Conservation (phyloP, 1,140 invertebrate species). For the Eciton burchellii region DNA sequence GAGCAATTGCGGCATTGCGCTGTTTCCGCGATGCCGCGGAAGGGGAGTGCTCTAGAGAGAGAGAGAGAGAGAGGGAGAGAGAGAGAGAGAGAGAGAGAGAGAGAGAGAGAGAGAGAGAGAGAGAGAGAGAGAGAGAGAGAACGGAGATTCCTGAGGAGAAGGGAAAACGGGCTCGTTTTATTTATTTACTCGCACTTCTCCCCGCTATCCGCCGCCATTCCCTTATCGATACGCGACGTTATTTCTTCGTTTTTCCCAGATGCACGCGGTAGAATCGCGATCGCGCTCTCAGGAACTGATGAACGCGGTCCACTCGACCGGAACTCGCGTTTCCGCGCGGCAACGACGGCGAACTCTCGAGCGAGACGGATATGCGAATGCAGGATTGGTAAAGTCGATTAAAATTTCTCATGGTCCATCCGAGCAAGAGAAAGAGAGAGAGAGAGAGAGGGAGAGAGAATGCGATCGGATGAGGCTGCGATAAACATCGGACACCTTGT, state of each 20-base stretch:
- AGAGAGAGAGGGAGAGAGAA: too few species aligned
- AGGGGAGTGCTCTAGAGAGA: neutral
- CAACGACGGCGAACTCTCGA: slow-evolving; percentile 6
- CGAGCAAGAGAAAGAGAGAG: neutral
- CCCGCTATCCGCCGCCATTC: neutral
- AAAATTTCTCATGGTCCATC: slow-evolving; percentile 14
- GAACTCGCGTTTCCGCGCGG: neutral
- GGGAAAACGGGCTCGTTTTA: neutral
- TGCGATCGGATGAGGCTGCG: neutral
- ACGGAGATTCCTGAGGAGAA: neutral
- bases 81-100: too few species aligned
- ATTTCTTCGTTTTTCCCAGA: neutral
- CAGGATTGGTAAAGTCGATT: neutral
- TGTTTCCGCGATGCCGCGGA: too few species aligned
- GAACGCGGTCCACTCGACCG: slow-evolving; percentile 5
- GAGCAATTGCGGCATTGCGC: too few species aligned
- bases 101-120: too few species aligned
- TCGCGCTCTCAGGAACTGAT: slow-evolving; percentile 3
- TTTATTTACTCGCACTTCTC: neutral
- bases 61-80: neutral
- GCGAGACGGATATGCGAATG: neutral
- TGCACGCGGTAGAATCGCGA: neutral
- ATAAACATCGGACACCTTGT: neutral
- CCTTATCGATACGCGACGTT: neutral
- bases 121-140: too few species aligned